Evolutionary conservation across 2,888 invertebrate species (phyloP).

Genomic region (Candidula unifasciata): DNA sequence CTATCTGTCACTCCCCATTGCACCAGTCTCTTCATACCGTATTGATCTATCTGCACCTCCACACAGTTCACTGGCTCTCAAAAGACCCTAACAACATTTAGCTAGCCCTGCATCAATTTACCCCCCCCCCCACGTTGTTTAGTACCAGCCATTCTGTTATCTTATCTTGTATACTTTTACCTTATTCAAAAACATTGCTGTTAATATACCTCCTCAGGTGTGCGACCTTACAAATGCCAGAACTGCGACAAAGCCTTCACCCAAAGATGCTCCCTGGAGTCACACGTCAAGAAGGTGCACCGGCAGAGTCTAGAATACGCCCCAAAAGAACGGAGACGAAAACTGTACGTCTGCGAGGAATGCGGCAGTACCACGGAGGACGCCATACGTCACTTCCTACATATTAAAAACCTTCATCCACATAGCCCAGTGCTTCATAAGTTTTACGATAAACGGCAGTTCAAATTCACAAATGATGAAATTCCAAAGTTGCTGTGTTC

Average conservation of each 20-base stretch:
- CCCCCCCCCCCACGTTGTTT: too few relatives aligned
- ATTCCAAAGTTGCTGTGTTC: conserved; percentile 49
- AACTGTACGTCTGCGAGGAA: conserved; percentile 99
- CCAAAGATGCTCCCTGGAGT: conserved; percentile 98
- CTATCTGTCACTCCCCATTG: too few relatives aligned
- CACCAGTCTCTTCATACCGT: too few relatives aligned
- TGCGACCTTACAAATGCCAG: conserved; percentile 98
- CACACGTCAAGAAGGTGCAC: conserved; percentile 98
- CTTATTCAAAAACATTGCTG: background rate
- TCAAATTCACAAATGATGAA: conserved; percentile 78
- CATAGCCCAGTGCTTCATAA: conserved; percentile 92
- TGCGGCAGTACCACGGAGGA: conserved; percentile 98
- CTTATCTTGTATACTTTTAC: too few relatives aligned
- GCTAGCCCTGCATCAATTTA: too few relatives aligned
- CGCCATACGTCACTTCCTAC: conserved; percentile 95
- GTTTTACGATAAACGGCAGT: conserved; percentile 98
- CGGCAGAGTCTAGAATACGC: conserved; percentile 96
- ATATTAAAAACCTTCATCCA: conserved; percentile 85
- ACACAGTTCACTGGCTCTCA: too few relatives aligned
- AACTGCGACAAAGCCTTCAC: conserved; percentile 99
- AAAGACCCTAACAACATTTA: too few relatives aligned
- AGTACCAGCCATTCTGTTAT: too few relatives aligned
- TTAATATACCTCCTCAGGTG: conserved; percentile 81
- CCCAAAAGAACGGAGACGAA: conserved; percentile 97
- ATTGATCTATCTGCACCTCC: too few relatives aligned